A percentile compares a stretch with the other conserved stretches of the same genome.
Conservation (phyloP, 2,113 vertebrate species). For the Micronycteris hirsuta region DNA sequence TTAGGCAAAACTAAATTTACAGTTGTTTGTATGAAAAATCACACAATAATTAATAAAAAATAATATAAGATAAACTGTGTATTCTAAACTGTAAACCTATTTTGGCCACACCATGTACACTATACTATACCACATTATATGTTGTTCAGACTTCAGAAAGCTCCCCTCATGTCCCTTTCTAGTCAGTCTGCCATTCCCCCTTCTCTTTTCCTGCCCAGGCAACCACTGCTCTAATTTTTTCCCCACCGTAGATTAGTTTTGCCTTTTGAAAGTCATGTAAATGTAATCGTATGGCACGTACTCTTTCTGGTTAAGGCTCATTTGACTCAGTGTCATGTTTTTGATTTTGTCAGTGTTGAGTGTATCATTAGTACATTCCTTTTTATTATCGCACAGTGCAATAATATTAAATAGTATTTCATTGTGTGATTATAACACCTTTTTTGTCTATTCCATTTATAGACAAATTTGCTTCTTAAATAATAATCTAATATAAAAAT, state of each 20-base stretch:
- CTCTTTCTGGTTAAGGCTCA: neutral
- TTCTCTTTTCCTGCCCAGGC: neutral
- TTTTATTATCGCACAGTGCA: neutral
- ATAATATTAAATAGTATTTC: neutral
- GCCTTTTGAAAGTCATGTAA: neutral
- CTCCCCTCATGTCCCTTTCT: neutral
- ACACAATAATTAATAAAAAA: neutral
- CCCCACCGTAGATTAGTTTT: neutral
- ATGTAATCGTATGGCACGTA: neutral
- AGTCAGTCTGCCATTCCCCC: neutral
- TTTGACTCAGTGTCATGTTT: neutral
- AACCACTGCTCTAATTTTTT: neutral
- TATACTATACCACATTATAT: neutral
- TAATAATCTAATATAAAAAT: neutral
- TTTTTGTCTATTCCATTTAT: neutral
- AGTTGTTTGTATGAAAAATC: neutral
- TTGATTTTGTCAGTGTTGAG: neutral
- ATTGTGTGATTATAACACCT: neutral
- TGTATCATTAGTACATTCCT: neutral
- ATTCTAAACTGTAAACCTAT: neutral
- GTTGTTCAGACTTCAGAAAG: neutral
- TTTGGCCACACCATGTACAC: neutral
- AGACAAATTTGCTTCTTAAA: conserved; percentile 3
- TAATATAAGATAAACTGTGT: neutral
- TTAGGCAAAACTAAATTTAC: too few relatives aligned